Percentiles rank a stretch among this genome's conserved stretches.
Conservation (phyloP, 2,113 vertebrate genomes). For the Leptocoma aspasia region DNA sequence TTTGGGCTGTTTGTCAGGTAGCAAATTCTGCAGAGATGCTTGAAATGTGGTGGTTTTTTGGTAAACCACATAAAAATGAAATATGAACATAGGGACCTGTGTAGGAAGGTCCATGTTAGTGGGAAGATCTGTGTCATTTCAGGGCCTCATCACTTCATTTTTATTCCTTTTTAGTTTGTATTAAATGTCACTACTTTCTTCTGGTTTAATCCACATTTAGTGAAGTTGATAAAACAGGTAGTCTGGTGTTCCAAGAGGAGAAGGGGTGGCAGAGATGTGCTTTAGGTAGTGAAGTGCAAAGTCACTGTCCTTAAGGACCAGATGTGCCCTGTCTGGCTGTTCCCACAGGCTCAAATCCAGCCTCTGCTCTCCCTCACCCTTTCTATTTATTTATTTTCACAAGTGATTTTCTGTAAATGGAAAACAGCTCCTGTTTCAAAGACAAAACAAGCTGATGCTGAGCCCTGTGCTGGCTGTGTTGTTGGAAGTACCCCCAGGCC, state of each 20-base stretch:
- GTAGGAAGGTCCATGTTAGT: fast-evolving
- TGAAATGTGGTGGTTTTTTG: not conserved
- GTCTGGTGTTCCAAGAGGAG: not conserved
- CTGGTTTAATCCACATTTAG: not conserved
- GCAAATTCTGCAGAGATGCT: not conserved
- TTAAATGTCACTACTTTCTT: not conserved
- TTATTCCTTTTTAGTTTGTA: not conserved
- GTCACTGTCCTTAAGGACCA: not conserved
- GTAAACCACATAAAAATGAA: fast-evolving
- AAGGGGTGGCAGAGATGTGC: not conserved
- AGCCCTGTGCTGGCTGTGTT: not conserved
- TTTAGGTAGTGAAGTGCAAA: not conserved
- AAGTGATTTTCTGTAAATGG: not conserved
- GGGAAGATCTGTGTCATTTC: not conserved
- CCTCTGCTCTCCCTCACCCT: not conserved
- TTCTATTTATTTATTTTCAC: not conserved
- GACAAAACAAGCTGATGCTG: not conserved
- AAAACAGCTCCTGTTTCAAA: not conserved
- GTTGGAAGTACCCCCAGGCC: fast-evolving
- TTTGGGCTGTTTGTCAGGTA: not conserved
- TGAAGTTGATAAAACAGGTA: not conserved
- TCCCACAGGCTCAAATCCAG: not conserved
- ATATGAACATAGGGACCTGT: fast-evolving
- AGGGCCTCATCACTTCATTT: not conserved
- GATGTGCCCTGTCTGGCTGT: not conserved